A percentile compares a stretch with the other conserved stretches of the same genome.
Evolutionary conservation across 2,888 invertebrate species (phyloP).

Genomic region (Napeogenes sylphis): DNA sequence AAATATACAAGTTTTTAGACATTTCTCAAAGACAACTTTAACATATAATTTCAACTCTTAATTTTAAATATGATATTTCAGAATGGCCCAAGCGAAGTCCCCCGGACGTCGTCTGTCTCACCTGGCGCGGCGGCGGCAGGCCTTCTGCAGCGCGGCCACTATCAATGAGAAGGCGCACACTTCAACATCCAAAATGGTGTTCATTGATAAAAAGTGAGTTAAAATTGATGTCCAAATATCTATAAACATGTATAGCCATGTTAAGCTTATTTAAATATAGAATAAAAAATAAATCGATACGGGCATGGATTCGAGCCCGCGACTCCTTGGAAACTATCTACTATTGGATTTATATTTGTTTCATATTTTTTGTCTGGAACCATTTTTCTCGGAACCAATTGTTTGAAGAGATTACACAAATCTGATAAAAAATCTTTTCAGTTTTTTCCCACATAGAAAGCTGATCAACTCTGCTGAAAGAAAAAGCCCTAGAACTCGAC

Average conservation of each 20-base stretch:
- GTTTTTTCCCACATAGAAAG: conserved; percentile 74
- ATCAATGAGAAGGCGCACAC: conserved; percentile 65
- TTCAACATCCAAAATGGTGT: conserved; percentile 75
- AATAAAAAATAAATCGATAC: too few species aligned
- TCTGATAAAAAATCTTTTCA: conserved; percentile 47
- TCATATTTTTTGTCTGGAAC: too few species aligned
- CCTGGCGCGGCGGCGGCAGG: conserved; percentile 84
- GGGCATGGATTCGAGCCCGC: too few species aligned
- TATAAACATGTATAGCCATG: too few species aligned
- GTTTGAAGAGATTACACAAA: conserved; percentile 17
- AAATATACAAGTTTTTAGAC: too few species aligned
- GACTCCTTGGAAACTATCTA: too few species aligned
- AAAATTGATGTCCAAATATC: neutral
- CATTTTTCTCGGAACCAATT: too few species aligned
- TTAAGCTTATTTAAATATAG: too few species aligned
- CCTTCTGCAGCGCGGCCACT: conserved; percentile 83
- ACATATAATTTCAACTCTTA: too few species aligned
- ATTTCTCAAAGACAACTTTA: too few species aligned
- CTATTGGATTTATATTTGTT: too few species aligned
- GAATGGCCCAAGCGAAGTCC: conserved; percentile 77
- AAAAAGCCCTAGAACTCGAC: conserved; percentile 70
- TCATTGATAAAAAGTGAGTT: conserved; percentile 82
- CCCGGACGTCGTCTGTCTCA: conserved; percentile 88
- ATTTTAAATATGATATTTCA: conserved; percentile 34
- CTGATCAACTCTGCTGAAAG: conserved; percentile 61